These are phyloP conservation scores for Ceratina japonica DNA, from an alignment of 1,140 invertebrate genomes.

Conservation along the genomic window DNA sequence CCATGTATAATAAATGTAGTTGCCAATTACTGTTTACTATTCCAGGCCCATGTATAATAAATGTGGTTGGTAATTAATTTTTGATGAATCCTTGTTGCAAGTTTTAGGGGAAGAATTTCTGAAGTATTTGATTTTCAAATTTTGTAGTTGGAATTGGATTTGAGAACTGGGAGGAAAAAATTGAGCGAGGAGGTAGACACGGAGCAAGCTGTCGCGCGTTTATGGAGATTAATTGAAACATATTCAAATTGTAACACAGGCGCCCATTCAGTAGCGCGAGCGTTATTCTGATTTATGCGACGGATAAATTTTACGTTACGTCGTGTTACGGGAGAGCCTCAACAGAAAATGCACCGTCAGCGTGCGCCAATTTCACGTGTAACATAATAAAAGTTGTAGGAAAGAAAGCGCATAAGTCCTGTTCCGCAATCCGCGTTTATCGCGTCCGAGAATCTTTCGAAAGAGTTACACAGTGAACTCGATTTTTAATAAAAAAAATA, in stretches of 20 bases:
- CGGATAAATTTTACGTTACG: conserved; percentile 43
- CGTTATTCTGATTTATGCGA: conserved; percentile 30
- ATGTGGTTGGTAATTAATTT: too few relatives aligned
- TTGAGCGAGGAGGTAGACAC: background rate
- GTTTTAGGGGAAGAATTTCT: too few relatives aligned
- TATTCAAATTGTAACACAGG: conserved; percentile 35
- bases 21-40: too few relatives aligned
- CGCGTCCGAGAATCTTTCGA: too few relatives aligned
- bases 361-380: conserved; percentile 10
- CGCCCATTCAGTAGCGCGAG: conserved; percentile 1
- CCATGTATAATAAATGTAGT: too few relatives aligned
- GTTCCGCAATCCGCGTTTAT: too few relatives aligned
- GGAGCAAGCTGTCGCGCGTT: conserved; percentile 12
- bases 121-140: too few relatives aligned
- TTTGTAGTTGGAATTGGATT: too few relatives aligned
- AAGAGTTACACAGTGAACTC: too few relatives aligned
- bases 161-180: background rate
- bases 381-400: background rate
- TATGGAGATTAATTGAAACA: conserved; percentile 48
- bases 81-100: too few relatives aligned
- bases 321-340: background rate
- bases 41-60: too few relatives aligned
- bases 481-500: too few relatives aligned
- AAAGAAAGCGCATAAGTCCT: background rate
- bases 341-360: conserved; percentile 31